Evolutionary conservation across 2,797 vertebrate species (phyloP), one percentile per base, ranked within the genome.

Genomic region (Lagodon rhomboides): DNA sequence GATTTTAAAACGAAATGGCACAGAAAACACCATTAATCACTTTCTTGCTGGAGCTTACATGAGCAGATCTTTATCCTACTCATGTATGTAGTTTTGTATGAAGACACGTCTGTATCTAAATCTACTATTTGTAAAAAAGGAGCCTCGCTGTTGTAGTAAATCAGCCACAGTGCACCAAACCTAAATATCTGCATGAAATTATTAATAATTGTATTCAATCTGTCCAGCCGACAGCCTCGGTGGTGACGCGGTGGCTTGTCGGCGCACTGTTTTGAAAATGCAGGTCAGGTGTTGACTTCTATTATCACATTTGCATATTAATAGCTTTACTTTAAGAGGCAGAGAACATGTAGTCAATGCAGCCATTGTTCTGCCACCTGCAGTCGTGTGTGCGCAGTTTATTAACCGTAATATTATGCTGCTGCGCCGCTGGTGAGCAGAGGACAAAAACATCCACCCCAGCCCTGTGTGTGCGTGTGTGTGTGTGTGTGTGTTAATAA

Each of bases 341-440:
- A 59, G 27, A 9, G 12, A 75, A 2, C 12, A 1, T 13, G 23
- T 0, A 16, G 16, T 20, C 5, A 20, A 15, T 12, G 18, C 54
- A 56, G 60, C 46, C 12, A 16, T 6, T 49, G 74, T 44, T 62
- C 20, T 54, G 43, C n/a, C 34, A 53, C 54, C 27, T 61, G 47
- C 25, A 43, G 64, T 11, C 27, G 20, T 59, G 23, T 38, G 17
- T 53, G 60, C 18, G 50, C 34, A 18, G 15, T 41, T 53, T 25
- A 6, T 71, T 44, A n/a, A 27, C 23, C 3, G 20, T 12, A 8
- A 25, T 44, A 16, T 50, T 50, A 38, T 53, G 17, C 30, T 20
- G 23, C 17, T 49, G 4, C 13, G 16, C 41, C 12, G 9, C 20
- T 61, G 47, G 15, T 34, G 13, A n/a, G n/a, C 0, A 15, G 10